Base-by-base conservation (phyloP, 2,888 invertebrate genomes). In the Drosophila mayaguana region DNA sequence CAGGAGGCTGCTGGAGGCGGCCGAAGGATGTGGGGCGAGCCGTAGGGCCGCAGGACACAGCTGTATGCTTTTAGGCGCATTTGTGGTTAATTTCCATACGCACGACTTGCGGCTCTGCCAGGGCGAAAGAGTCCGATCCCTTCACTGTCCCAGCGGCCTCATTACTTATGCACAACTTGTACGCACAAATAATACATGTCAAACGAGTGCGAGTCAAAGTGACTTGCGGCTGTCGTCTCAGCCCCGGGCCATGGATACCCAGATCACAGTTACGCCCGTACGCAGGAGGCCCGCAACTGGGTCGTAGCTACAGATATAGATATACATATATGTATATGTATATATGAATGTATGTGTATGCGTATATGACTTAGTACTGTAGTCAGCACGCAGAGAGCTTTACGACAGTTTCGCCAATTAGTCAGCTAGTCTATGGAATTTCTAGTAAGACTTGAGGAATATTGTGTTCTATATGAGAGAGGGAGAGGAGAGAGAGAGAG, bases 151-250 rank as follows among this genome's bases (percentile, higher is more conserved):
- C 51, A 36, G 36, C 18, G 51, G 63, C 56, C 77, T 57, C 80
- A 90, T 90, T 90, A 76, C 70, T 82, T 86, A 89, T 90, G 88
- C 89, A 86, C 88, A 90, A 80, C 80, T 82, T 89, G 88, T 86
- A 78, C 77, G 84, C 90, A 90, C 90, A 86, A 89, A 90, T 89
- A 89, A 90, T 80, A 86, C 88, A 89, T 89, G 90, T 73, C 80
- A 84, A 84, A 72, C 73, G 69, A 81, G 65, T 81, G 65, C 57
- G 53, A 77, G 48, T 46, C 78, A 72, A 71, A 72, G 46, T 68
- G 72, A 77, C 72, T 78, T 68, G 75, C 59, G 76, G 72, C 78
- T 80, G 72, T 78, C 66, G 63, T 59, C 65, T 66, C 48, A 18
- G 56, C 46, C 9, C 9, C 36, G 51, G 40, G 2, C 50, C 51